Evolutionary conservation across 2,113 vertebrate species (phyloP), one percentile per base, ranked within the genome.

Genomic region (Thymallus thymallus): DNA sequence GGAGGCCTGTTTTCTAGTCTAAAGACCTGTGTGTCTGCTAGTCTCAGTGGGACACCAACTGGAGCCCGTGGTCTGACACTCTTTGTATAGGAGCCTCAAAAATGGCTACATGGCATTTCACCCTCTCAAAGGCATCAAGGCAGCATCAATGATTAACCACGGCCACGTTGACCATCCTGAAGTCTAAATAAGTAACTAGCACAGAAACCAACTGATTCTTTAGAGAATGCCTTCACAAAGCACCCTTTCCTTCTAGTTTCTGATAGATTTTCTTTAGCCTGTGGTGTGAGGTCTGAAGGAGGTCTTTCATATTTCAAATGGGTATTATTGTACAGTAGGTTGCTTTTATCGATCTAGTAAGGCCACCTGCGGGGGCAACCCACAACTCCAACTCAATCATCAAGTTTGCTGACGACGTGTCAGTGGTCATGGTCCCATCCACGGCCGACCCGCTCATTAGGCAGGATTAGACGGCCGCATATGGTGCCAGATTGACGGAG

Each of bases 31-130:
- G 14, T 60, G 20, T 60, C 6, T 13, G n/a, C 56, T 22, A 23
- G 56, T 22, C 20, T 60, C 56, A 60, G 56, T 22, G 18, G 56
- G n/a, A 60, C 13, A 60, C n/a, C n/a, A 60, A 60, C 56, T 23
- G 56, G 6, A 16, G 56, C 48, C 12, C 4, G 16, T 18, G 48
- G 48, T 51, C 48, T 51, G 48, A 51, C 14, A 5, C 3, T 68
- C 55, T 9, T 46, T 76, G 5, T 56, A 12, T 13, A 5, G 32
- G 32, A 56, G 30, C 13, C 18, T 2, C 12, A 3, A 22, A 16
- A 72, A 66, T 5, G 67, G 63, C 69, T 41, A 71, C 55, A 72
- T 83, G 75, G 69, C 73, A 71, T 75, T 80, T 78, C 3, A 48
- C 60, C 20, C 24, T 71, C 64, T 69, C 73, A 77, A 80, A 77